phyloP scores from a whole-genome alignment of 1,140 invertebrate species.

The Vollenhovia emeryi region DNA sequence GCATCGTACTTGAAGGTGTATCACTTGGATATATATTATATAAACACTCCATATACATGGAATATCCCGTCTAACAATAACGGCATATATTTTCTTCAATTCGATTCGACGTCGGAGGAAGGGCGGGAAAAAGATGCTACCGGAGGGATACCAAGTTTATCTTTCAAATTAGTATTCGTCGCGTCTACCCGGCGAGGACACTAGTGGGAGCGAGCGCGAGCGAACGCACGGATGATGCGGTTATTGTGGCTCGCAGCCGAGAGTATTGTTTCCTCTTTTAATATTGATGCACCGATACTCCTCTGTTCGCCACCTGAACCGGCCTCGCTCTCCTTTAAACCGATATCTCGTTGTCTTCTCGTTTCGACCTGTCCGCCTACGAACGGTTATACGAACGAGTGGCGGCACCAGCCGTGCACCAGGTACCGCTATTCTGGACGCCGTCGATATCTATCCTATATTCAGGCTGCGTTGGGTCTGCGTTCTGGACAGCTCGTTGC shows the following conservation, averaged over 20 bases:
- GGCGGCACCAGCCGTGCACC: conserved; percentile 7
- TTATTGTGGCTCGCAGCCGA: conserved; percentile 73
- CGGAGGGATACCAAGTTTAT: conserved; percentile 47
- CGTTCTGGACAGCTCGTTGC: conserved; percentile 56
- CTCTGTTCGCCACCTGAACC: conserved; percentile 42
- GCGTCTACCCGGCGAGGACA: background rate
- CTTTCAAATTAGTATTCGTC: conserved; percentile 78
- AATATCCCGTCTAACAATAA: conserved; percentile 5
- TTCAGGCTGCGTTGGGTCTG: conserved; percentile 59
- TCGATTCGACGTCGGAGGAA: conserved; percentile 39
- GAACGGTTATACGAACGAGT: conserved; percentile 41
- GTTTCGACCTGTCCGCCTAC: conserved; percentile 32
- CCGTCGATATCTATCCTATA: conserved; percentile 72
- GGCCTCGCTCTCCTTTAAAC: conserved; percentile 24
- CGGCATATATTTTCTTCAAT: conserved; percentile 72
- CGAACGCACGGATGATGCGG: conserved; percentile 72
- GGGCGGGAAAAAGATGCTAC: background rate
- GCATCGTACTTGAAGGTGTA: conserved; percentile 33
- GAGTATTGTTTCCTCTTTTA: conserved; percentile 77
- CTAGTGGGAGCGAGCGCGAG: conserved; percentile 36
- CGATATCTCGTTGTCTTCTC: conserved; percentile 48
- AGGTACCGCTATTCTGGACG: conserved; percentile 77
- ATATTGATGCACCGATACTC: conserved; percentile 69
- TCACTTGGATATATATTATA: conserved; percentile 44
- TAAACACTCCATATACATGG: background rate